These are phyloP conservation scores for Protodeltote pygarga DNA, from an alignment of 2,888 invertebrate species.

Conservation along the genomic window DNA sequence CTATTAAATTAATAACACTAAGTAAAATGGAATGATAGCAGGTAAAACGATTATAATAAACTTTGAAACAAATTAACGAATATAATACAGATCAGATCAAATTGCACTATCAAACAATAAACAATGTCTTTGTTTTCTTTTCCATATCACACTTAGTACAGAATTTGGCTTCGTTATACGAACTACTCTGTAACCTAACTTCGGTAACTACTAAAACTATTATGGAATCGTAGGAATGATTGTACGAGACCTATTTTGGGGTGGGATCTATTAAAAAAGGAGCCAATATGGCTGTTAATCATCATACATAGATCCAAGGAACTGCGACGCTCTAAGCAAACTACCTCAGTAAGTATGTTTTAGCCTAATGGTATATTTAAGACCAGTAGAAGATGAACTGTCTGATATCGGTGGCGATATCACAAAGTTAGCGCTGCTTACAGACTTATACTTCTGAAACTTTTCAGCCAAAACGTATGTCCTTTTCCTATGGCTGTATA, in stretches of 20 bases:
- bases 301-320: conserved; percentile 43
- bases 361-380: conserved; percentile 80
- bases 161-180: conserved; percentile 77
- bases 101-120: conserved; percentile 65
- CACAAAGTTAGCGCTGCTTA: conserved; percentile 72
- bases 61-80: conserved; percentile 72
- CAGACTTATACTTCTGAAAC: conserved; percentile 78
- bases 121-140: conserved; percentile 64
- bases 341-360: conserved; percentile 71
- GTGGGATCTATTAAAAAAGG: conserved; percentile 60
- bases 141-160: conserved; percentile 74
- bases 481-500: conserved; percentile 75
- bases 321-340: conserved; percentile 48
- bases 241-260: conserved; percentile 61
- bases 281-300: conserved; percentile 47
- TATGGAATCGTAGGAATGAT: conserved; percentile 72
- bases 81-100: conserved; percentile 78
- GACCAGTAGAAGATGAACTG: conserved; percentile 62
- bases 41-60: conserved; percentile 67
- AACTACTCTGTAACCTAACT: conserved; percentile 65
- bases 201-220: conserved; percentile 71
- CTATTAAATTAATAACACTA: conserved; percentile 45
- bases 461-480: conserved; percentile 75
- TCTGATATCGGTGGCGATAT: conserved; percentile 74
- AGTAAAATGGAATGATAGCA: conserved; percentile 73